A percentile compares a stretch with the other conserved stretches of the same genome.
phyloP scores from a whole-genome alignment of 2,113 vertebrate genomes.

The Tichodroma muraria region DNA sequence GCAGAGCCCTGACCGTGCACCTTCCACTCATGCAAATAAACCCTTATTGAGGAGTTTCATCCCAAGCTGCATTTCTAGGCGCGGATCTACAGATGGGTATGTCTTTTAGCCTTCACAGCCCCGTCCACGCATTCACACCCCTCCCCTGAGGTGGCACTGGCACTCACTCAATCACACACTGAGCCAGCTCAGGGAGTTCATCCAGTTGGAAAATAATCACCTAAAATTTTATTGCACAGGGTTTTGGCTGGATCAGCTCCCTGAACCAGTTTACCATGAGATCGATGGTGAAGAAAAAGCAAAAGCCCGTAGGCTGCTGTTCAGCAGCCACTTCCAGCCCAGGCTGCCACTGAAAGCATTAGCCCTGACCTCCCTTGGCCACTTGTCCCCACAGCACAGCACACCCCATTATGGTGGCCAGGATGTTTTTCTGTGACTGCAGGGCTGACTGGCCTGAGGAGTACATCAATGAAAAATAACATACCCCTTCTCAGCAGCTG shows the following conservation, averaged over 20 bases:
- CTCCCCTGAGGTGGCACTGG: neutral
- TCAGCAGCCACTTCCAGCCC: neutral
- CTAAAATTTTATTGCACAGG: neutral
- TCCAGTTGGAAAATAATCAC: slow-evolving; percentile 11
- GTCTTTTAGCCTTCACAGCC: neutral
- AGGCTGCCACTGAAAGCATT: neutral
- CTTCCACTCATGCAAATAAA: neutral
- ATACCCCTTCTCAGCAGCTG: neutral
- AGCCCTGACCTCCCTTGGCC: neutral
- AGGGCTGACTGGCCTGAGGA: neutral
- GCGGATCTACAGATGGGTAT: neutral
- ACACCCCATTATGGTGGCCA: neutral
- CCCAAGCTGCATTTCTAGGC: neutral
- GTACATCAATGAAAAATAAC: neutral
- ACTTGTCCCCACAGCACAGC: neutral
- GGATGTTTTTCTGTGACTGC: neutral
- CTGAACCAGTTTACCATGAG: slow-evolving; percentile 20
- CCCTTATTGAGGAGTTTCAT: neutral
- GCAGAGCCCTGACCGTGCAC: rapidly evolving
- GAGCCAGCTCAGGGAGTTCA: slow-evolving; percentile 18
- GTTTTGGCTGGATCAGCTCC: slow-evolving; percentile 27
- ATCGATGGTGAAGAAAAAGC: neutral
- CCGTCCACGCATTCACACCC: neutral
- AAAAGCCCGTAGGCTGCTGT: neutral
- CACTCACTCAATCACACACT: neutral